Evolutionary conservation across 2,888 invertebrate species (phyloP).

Genomic region (Helleia helle): DNA sequence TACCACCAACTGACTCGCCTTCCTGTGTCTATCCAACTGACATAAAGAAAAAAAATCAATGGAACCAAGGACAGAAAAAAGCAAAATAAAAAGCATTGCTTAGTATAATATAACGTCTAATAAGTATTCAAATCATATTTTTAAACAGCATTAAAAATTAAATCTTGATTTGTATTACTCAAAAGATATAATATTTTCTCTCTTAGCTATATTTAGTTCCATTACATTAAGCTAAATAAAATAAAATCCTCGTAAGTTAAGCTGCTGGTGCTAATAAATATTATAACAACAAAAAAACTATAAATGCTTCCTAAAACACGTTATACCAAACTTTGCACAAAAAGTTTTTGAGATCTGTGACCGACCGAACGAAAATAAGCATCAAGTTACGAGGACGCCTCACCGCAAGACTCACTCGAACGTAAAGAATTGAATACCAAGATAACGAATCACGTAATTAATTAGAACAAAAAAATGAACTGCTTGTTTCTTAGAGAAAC

Average conservation of each 20-base stretch:
- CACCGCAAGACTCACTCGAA: constrained; percentile 7
- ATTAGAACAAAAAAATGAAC: background rate
- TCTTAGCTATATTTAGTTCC: no score
- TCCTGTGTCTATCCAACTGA: no score
- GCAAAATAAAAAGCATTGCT: no score
- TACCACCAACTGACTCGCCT: no score
- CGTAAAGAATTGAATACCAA: constrained; percentile 6
- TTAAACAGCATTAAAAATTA: no score
- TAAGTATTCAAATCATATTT: no score
- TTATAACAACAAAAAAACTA: background rate
- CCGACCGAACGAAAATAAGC: background rate
- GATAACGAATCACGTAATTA: constrained; percentile 8
- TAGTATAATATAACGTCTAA: no score
- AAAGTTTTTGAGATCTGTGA: constrained; percentile 4
- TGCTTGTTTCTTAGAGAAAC: background rate
- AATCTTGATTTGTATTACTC: no score
- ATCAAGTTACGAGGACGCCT: constrained; percentile 9
- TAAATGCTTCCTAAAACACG: constrained; percentile 3
- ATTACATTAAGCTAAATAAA: no score
- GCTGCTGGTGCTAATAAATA: background rate
- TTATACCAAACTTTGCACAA: constrained; percentile 3
- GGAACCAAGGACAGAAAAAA: no score
- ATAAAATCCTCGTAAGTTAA: background rate
- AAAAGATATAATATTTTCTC: no score
- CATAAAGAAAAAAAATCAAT: no score